phyloP scores from a whole-genome alignment of 2,888 invertebrate species.

The Idaea aversata region DNA sequence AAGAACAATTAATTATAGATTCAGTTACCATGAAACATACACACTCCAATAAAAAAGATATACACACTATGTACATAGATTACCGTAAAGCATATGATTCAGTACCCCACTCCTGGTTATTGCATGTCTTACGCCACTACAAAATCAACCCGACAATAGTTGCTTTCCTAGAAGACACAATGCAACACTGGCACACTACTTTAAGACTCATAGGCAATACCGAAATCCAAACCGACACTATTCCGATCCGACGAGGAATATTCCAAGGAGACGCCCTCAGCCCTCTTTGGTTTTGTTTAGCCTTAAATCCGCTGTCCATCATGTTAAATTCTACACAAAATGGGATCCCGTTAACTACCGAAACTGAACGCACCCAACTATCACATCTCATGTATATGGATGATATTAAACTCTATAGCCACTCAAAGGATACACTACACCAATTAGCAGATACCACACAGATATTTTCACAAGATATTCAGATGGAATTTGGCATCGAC shows the following conservation, averaged over 20 bases:
- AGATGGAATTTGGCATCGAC: constrained; percentile 10
- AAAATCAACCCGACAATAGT: constrained; percentile 26
- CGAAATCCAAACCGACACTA: neutral
- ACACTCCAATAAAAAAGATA: constrained; percentile 23
- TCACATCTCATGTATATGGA: constrained; percentile 11
- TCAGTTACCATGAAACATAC: constrained; percentile 16
- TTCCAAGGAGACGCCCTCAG: neutral
- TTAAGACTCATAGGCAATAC: constrained; percentile 2
- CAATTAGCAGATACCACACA: constrained; percentile 10
- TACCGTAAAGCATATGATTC: constrained; percentile 31
- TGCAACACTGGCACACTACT: constrained; percentile 20
- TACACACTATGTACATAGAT: constrained; percentile 26
- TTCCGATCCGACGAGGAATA: neutral
- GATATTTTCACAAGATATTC: constrained; percentile 7
- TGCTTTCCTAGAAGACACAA: constrained; percentile 5
- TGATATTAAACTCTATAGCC: constrained; percentile 3
- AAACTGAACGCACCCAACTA: neutral
- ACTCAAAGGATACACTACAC: neutral
- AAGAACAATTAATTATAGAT: constrained; percentile 1
- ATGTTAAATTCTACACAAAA: constrained; percentile 4
- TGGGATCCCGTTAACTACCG: neutral
- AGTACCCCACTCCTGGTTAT: constrained; percentile 22
- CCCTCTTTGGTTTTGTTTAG: constrained; percentile 10
- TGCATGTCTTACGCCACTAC: constrained; percentile 7
- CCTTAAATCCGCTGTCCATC: constrained; percentile 15